A percentile compares a stretch with the other conserved stretches of the same genome.
These are phyloP conservation scores for Semotilus atromaculatus DNA, from an alignment of 2,797 vertebrate species.

Conservation along the genomic window DNA sequence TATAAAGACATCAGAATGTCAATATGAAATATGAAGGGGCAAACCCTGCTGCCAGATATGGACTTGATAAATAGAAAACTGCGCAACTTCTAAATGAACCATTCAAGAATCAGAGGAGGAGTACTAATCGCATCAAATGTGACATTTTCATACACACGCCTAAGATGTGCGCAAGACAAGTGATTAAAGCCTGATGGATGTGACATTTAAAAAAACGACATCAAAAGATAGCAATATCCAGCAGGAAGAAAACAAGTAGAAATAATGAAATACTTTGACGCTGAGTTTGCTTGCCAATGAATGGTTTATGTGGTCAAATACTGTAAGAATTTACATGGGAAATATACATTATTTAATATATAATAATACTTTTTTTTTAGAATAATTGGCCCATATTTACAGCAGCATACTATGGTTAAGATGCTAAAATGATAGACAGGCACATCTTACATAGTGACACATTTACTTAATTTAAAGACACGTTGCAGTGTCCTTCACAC, in stretches of 20 bases:
- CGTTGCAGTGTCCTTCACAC: conserved; percentile 23
- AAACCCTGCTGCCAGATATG: not conserved
- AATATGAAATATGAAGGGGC: not conserved
- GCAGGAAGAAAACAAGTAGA: not conserved
- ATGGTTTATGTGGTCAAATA: not conserved
- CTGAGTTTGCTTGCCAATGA: not conserved
- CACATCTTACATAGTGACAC: not conserved
- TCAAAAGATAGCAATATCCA: not conserved
- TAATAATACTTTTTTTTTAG: not conserved
- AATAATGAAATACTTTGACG: not conserved
- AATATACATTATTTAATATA: not conserved
- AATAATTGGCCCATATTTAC: not conserved
- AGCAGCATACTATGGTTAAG: not conserved
- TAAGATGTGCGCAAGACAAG: conserved; percentile 11
- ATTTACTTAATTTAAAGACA: conserved; percentile 5
- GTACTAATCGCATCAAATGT: conserved; percentile 52
- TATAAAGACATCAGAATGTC: not conserved
- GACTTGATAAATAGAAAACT: conserved; percentile 2
- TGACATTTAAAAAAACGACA: conserved; percentile 45
- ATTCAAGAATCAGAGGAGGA: conserved; percentile 37
- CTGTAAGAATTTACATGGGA: not conserved
- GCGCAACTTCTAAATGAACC: not conserved
- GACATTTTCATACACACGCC: conserved; percentile 48
- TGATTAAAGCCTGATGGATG: conserved; percentile 41
- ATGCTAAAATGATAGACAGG: not conserved